These are phyloP conservation scores for Chanos chanos DNA, from an alignment of 2,797 vertebrate species.

Conservation along the genomic window DNA sequence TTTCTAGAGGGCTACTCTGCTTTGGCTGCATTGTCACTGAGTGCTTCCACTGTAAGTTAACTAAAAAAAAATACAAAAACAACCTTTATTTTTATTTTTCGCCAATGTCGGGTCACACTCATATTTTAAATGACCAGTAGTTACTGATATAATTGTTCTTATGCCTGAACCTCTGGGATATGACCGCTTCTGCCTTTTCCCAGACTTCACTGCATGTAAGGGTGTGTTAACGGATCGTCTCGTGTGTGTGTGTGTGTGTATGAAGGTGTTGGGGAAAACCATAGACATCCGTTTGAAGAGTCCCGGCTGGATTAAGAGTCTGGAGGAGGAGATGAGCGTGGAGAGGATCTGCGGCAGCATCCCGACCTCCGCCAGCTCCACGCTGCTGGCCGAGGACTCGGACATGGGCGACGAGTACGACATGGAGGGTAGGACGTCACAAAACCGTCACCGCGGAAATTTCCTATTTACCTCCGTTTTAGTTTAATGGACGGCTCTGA, in stretches of 20 bases:
- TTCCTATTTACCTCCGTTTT: too few species aligned
- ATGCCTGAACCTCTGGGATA: too few species aligned
- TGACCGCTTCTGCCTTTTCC: too few species aligned
- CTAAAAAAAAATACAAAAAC: too few species aligned
- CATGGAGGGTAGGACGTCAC: constrained; percentile 84
- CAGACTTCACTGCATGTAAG: too few species aligned
- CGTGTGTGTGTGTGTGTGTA: background rate
- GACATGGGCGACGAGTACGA: constrained; percentile 90
- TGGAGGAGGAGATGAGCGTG: constrained; percentile 95
- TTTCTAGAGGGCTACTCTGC: constrained; percentile 96
- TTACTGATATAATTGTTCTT: too few species aligned
- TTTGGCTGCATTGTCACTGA: constrained; percentile 82
- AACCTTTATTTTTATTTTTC: too few species aligned
- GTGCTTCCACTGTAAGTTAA: constrained; percentile 73
- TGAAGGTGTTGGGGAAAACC: constrained; percentile 81
- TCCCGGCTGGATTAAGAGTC: constrained; percentile 88
- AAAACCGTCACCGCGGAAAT: too few species aligned
- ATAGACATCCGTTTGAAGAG: constrained; percentile 89
- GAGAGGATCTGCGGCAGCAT: constrained; percentile 86
- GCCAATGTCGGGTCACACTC: too few species aligned
- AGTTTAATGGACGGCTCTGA: too few species aligned
- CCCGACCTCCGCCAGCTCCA: constrained; percentile 90
- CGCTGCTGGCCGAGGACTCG: constrained; percentile 90
- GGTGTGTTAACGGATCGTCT: too few species aligned
- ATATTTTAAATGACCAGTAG: too few species aligned